Conservation (phyloP, 1,140 invertebrate genomes). For the Neodiprion virginianus region DNA sequence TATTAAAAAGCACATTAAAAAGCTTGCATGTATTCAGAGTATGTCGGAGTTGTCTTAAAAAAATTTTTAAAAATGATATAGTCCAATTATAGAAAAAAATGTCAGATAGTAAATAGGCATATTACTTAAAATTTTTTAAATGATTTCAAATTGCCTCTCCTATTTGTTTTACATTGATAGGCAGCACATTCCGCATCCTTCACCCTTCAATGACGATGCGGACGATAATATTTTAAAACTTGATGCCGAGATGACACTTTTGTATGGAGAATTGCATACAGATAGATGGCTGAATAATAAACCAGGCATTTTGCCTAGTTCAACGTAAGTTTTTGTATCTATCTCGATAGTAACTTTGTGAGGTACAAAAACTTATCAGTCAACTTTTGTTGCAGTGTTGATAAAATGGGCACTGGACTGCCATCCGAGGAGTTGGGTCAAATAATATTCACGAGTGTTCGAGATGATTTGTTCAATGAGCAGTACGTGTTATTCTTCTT, state of each 20-base stretch:
- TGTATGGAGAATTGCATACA: constrained; percentile 70
- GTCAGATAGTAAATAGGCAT: background rate
- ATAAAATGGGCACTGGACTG: constrained; percentile 50
- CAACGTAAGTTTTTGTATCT: constrained; percentile 34
- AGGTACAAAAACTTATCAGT: constrained; percentile 6
- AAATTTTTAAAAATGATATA: background rate
- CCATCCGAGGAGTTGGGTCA: constrained; percentile 56
- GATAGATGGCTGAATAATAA: constrained; percentile 65
- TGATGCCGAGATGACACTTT: constrained; percentile 67
- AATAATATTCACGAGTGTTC: constrained; percentile 56
- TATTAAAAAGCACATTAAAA: background rate
- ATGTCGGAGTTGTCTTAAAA: too few species aligned
- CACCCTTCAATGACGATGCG: constrained; percentile 58
- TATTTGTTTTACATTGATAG: constrained; percentile 22
- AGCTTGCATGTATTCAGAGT: too few species aligned
- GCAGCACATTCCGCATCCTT: constrained; percentile 59
- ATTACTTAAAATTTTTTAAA: too few species aligned
- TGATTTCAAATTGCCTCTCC: too few species aligned
- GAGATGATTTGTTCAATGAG: constrained; percentile 51
- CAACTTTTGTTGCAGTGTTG: constrained; percentile 30
- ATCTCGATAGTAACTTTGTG: constrained; percentile 1
- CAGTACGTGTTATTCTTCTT: constrained; percentile 55
- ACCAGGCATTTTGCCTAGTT: constrained; percentile 54
- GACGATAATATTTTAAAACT: constrained; percentile 61
- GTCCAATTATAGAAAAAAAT: background rate